Conservation (phyloP, 2,888 invertebrate species). For the Allophyes oxyacanthae region DNA sequence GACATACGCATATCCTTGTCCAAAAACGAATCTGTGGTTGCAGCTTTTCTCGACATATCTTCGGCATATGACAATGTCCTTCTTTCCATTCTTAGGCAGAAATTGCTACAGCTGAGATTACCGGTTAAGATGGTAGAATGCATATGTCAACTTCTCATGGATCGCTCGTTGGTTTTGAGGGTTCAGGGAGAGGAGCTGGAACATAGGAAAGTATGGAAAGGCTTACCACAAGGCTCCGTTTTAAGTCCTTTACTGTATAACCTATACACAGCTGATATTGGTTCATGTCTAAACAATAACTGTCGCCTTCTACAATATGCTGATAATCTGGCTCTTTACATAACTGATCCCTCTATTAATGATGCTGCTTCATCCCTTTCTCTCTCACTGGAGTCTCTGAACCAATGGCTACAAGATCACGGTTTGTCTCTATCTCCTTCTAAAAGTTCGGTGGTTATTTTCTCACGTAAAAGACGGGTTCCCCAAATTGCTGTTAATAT, state of each 20-base stretch:
- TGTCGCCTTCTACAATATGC: neutral
- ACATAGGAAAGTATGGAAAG: neutral
- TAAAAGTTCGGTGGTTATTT: neutral
- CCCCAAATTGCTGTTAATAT: too few relatives aligned
- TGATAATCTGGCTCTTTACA: neutral
- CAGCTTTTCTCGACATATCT: neutral
- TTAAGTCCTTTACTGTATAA: neutral
- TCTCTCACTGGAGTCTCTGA: neutral
- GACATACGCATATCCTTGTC: neutral
- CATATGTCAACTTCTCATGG: neutral
- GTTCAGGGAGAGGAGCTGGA: neutral
- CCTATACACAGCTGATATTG: neutral
- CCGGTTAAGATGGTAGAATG: neutral
- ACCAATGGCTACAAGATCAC: neutral
- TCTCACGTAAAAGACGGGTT: too few relatives aligned
- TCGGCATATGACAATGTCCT: slow-evolving; percentile 3
- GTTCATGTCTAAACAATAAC: neutral
- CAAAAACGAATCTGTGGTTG: neutral
- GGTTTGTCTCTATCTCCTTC: neutral
- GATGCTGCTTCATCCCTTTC: neutral
- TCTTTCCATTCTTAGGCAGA: neutral
- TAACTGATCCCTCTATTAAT: neutral
- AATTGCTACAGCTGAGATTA: neutral
- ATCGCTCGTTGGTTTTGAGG: neutral
- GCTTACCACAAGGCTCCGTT: neutral